Conservation (phyloP, 2,888 invertebrate species). For the Myopa testacea region DNA sequence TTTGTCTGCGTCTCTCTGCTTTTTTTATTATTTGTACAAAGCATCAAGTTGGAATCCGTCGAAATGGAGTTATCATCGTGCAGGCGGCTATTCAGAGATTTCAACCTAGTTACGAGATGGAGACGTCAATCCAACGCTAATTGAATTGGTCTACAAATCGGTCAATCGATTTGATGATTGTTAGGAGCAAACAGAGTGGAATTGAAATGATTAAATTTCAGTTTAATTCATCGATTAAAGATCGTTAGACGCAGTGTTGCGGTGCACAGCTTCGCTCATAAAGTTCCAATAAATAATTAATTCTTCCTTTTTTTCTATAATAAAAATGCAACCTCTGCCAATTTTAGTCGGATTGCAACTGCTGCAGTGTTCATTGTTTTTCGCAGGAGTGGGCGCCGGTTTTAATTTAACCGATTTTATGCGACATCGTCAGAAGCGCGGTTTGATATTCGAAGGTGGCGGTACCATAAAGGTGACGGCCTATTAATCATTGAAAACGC, state of each 20-base stretch:
- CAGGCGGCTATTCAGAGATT: not conserved
- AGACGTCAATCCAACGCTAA: conserved; percentile 2
- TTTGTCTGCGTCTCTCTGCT: no score
- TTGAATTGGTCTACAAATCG: not conserved
- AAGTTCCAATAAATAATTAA: not conserved
- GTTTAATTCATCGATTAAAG: not conserved
- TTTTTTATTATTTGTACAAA: no score
- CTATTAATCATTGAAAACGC: not conserved
- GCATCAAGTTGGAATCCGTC: no score
- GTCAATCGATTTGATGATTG: not conserved
- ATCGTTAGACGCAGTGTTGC: conserved; percentile 1
- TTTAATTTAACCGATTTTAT: conserved; percentile 49
- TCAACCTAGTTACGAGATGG: conserved; percentile 6
- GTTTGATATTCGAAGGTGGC: conserved; percentile 52
- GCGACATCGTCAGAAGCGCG: conserved; percentile 49
- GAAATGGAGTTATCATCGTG: conserved; percentile 5
- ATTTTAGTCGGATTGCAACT: conserved; percentile 21
- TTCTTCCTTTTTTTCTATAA: not conserved
- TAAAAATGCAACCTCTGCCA: not conserved
- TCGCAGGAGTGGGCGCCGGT: conserved; percentile 35
- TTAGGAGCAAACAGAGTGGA: not conserved
- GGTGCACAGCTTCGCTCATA: not conserved
- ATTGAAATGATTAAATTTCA: not conserved
- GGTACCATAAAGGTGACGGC: conserved; percentile 52
- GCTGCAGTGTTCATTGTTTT: not conserved